Base-by-base conservation (phyloP, 2,113 vertebrate genomes). In the Desmodus rotundus region DNA sequence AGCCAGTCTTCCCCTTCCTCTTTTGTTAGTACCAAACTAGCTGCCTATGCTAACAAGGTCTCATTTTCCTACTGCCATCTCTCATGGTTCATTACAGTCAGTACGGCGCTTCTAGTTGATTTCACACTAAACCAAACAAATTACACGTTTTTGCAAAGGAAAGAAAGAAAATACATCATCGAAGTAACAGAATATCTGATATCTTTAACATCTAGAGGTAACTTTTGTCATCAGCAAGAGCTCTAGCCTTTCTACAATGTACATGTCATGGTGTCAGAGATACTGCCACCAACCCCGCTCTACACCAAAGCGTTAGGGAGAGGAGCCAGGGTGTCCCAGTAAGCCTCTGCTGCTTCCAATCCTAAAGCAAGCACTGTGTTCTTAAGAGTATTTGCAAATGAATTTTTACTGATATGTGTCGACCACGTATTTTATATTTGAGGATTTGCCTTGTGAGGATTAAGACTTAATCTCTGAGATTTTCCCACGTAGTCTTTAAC, bases 381-480 rank as follows among this genome's bases (percentile, higher is more conserved):
- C 82, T 89, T 61, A 15, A 89, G 43, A 63, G 17, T 38, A 4
- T 94, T 74, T 6, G 24, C 74, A 84, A 92, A 36, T 70, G 84
- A 50, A 52, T 52, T 15, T 41, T 82, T 65, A 28, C 14, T 12
- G 31, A 31, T 36, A 68, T 43, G 8, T n/a, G 1, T 77, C 36
- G 4, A 26, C 2, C 19, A 80, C 4, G 1, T 65, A 93, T 92
- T 95, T 89, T 94, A 74, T 4, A 52, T 76, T 67, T 16, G 5
- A 83, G 58, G 85, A 90, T 96, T 97, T 96, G 92, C 45, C 14
- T 98, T 73, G 65, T 0, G 1, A 83, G 91, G 92, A 97, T 98
- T 98, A 96, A 90, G 92, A 96, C 74, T 96, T 96, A 86, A 94
- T 96, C 94, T 80, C 63, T 83, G 87, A 63, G 90, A 80, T 97